Evolutionary conservation across 35 echinoderm and acorn worm species (phyloP).

Genomic region (Ophioderma brevispina): DNA sequence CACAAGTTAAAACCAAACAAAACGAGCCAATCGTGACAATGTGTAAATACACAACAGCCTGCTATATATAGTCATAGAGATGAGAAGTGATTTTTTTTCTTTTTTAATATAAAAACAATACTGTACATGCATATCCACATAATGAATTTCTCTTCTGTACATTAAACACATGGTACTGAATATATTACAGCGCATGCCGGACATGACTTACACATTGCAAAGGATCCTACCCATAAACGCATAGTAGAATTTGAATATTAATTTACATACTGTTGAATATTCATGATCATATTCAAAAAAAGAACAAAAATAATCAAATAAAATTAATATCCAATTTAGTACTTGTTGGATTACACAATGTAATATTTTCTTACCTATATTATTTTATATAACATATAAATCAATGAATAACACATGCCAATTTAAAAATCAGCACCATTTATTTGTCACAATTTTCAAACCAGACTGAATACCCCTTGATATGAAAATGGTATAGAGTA

Average conservation of each 20-base stretch:
- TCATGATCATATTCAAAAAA: neutral
- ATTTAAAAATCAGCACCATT: neutral
- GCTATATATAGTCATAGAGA: neutral
- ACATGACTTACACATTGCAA: neutral
- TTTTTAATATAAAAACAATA: neutral
- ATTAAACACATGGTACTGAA: neutral
- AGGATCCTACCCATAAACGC: neutral
- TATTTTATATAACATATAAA: neutral
- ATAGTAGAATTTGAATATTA: neutral
- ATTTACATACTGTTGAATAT: neutral
- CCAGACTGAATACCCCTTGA: neutral
- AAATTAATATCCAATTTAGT: neutral
- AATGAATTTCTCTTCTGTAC: neutral
- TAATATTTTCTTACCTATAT: neutral
- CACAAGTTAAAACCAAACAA: neutral
- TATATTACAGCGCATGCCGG: neutral
- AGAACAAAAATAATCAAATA: neutral
- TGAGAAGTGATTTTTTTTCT: too few species aligned
- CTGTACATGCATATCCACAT: constrained; percentile 5
- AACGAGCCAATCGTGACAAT: neutral
- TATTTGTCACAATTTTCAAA: neutral
- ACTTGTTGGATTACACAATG: neutral
- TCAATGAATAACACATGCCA: neutral
- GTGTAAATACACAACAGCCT: neutral
- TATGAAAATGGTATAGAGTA: constrained; percentile 2